These are phyloP conservation scores for Andrena trimmerana DNA, from an alignment of 2,888 invertebrate species.

Conservation along the genomic window DNA sequence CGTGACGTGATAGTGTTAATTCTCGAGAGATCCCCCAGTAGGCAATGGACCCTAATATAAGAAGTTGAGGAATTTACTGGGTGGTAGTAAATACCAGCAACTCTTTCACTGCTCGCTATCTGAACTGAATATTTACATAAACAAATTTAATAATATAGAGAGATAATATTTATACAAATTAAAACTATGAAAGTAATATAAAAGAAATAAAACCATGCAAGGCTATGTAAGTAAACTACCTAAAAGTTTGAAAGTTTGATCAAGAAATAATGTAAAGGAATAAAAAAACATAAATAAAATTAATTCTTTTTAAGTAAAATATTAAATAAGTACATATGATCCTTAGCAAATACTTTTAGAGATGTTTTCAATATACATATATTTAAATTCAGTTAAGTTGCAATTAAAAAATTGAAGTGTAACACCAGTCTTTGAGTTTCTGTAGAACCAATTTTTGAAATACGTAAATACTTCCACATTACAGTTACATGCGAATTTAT, in stretches of 20 bases:
- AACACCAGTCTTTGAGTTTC: background rate
- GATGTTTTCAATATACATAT: no score
- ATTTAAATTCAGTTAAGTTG: no score
- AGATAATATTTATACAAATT: no score
- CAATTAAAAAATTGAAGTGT: background rate
- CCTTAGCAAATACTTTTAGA: no score
- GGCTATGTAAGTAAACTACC: no score
- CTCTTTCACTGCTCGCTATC: background rate
- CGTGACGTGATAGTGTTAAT: constrained; percentile 50
- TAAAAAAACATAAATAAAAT: no score
- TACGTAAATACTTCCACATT: background rate
- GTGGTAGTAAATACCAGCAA: background rate
- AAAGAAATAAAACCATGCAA: background rate
- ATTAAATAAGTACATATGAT: no score
- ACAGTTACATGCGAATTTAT: background rate
- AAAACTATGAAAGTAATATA: background rate
- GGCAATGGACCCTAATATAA: constrained; percentile 48
- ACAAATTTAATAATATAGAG: no score
- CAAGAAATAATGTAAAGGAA: no score
- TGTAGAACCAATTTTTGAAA: background rate
- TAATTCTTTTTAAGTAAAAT: no score
- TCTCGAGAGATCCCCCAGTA: constrained; percentile 43
- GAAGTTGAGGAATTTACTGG: background rate
- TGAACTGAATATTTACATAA: background rate
- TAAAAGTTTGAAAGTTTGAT: no score